A percentile compares a stretch with the other conserved stretches of the same genome.
These are phyloP conservation scores for Lutraria rhynchaena DNA, from an alignment of 1,140 invertebrate genomes.

Conservation along the genomic window DNA sequence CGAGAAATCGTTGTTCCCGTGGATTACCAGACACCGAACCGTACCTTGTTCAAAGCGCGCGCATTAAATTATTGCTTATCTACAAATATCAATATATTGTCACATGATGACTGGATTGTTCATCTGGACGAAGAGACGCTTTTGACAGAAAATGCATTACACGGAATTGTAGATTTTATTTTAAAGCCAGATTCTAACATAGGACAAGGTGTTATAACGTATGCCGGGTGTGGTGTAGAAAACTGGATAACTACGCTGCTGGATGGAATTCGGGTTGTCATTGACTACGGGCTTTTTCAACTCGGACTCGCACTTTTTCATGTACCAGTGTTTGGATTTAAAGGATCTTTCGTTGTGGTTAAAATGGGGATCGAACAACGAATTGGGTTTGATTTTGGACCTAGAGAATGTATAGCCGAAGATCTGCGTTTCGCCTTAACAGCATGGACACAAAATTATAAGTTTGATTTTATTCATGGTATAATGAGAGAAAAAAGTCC, in stretches of 20 bases:
- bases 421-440: conserved; percentile 98
- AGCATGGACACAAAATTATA: conserved; percentile 85
- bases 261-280: conserved; percentile 94
- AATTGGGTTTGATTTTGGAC: conserved; percentile 96
- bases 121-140: conserved; percentile 98
- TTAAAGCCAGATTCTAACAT: conserved; percentile 93
- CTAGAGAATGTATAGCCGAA: conserved; percentile 97
- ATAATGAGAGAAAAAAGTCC: conserved; percentile 99
- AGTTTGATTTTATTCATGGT: conserved; percentile 81
- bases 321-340: conserved; percentile 98
- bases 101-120: conserved; percentile 97
- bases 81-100: conserved; percentile 91
- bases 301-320: conserved; percentile 96
- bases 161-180: conserved; percentile 97
- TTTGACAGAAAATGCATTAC: conserved; percentile 92
- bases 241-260: conserved; percentile 96
- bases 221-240: conserved; percentile 96
- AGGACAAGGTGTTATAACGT: conserved; percentile 93
- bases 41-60: conserved; percentile 96
- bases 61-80: conserved; percentile 98
- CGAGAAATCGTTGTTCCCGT: conserved; percentile 93
- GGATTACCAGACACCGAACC: conserved; percentile 92
- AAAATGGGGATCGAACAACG: conserved; percentile 93
- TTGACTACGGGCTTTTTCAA: conserved; percentile 97
- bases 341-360: conserved; percentile 85